Evolutionary conservation across 2,888 invertebrate species (phyloP).

Genomic region (Troglohyphantes excavatus): DNA sequence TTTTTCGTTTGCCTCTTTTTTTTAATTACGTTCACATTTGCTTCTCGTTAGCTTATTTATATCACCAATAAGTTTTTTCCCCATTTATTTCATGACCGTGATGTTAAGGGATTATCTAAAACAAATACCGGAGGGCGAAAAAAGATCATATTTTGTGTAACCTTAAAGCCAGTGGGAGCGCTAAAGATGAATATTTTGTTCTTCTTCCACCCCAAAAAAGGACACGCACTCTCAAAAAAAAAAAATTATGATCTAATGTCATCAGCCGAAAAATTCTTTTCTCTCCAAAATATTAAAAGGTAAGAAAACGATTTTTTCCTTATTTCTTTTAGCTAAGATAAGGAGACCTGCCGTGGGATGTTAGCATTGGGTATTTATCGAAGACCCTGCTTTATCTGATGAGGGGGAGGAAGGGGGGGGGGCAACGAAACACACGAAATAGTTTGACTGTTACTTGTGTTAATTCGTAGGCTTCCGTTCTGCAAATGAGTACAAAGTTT

Average conservation of each 20-base stretch:
- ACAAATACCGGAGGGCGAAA: conserved; percentile 49
- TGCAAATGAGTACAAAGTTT: conserved; percentile 78
- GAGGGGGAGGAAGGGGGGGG: conserved; percentile 27
- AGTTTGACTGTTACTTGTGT: conserved; percentile 77
- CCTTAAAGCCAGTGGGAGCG: conserved; percentile 74
- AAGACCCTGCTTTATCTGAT: conserved; percentile 63
- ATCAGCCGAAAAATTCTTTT: conserved; percentile 60
- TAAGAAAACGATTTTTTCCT: conserved; percentile 50
- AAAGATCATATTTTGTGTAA: conserved; percentile 72
- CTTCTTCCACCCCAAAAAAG: conserved; percentile 34
- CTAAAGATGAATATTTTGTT: conserved; percentile 71
- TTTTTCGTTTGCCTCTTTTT: conserved; percentile 22
- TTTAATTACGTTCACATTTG: conserved; percentile 23
- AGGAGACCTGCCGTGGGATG: conserved; percentile 68
- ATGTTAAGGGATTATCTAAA: conserved; percentile 68
- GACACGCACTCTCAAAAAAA: conserved; percentile 1
- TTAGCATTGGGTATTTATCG: conserved; percentile 78
- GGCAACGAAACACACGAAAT: conserved; percentile 62
- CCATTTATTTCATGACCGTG: conserved; percentile 37
- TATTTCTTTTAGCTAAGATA: conserved; percentile 36
- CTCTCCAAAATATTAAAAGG: conserved; percentile 69
- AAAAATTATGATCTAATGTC: conserved; percentile 70
- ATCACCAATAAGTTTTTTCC: conserved; percentile 25
- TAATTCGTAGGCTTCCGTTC: conserved; percentile 75
- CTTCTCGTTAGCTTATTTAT: conserved; percentile 65